Conservation (phyloP, 2,113 vertebrate genomes). For the Bufo bufo region DNA sequence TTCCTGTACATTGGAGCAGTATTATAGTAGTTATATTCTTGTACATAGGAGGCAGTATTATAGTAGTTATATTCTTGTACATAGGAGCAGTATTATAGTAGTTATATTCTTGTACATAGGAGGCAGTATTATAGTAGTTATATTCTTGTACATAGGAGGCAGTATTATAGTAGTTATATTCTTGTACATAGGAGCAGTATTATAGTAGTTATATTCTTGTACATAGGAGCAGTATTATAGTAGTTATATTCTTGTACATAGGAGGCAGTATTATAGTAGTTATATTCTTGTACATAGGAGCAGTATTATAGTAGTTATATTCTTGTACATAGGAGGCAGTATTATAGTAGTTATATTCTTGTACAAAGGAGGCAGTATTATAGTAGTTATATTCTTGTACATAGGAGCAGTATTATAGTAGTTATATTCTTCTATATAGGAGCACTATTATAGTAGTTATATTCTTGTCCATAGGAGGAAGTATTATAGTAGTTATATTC, state of each 20-base stretch:
- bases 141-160: slow-evolving; percentile 2
- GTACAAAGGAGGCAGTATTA: neutral
- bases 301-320: slow-evolving; percentile 4
- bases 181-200: neutral
- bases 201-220: slow-evolving; percentile 18
- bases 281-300: neutral
- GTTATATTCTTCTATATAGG: neutral
- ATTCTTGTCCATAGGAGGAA: neutral
- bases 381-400: slow-evolving; percentile 1
- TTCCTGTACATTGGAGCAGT: slow-evolving; percentile 1
- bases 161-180: slow-evolving; percentile 17
- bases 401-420: neutral
- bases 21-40: slow-evolving; percentile 10
- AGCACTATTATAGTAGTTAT: neutral
- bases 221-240: slow-evolving; percentile 1
- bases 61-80: slow-evolving; percentile 3
- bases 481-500: slow-evolving; percentile 14
- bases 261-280: neutral
- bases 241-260: slow-evolving; percentile 7
- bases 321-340: neutral
- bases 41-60: neutral
- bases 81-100: neutral
- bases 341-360: neutral
- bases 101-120: slow-evolving; percentile 6
- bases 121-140: slow-evolving; percentile 2